Evolutionary conservation across 2,888 invertebrate species (phyloP), one percentile per base, ranked within the genome.

Genomic region (Vanessa cardui): DNA sequence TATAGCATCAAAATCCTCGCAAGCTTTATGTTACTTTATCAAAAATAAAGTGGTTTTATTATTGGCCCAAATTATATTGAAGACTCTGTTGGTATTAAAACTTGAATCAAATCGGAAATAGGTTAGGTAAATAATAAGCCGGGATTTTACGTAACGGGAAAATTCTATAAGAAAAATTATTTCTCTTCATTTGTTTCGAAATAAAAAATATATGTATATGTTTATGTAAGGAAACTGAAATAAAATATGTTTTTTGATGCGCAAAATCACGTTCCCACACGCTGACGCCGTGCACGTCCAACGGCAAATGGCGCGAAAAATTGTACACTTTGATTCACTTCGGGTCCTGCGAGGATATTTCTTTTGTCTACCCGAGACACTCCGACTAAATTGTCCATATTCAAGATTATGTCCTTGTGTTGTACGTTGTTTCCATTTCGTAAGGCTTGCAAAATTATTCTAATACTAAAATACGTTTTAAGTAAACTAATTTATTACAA

Each of bases 251-350:
- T 58, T 52, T 66, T 62, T 47, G 54, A 61, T 18, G 62, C 39
- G 44, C 47, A 69, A 60, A 62, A 58, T 58, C 86, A 86, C 87
- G 85, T 86, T 71, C 74, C 46, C 72, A 49, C 79, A 71, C 73
- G 80, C 80, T 81, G 81, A 78, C 82, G 83, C 82, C 77, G 76
- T 78, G 76, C 81, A 80, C 85, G 83, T 83, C 81, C 80, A 76
- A 70, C 72, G 79, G 72, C 83, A 87, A 89, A 90, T 88, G 88
- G 84, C 74, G 84, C 85, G 85, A 85, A 85, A 89, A 88, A 88
- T 88, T 86, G 86, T 85, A 83, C 80, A 83, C 83, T 83, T 73
- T 71, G 73, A 77, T 78, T 78, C 78, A 70, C 74, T 75, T 68
- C 68, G 71, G 71, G 68, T 63, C 74, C 62, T 73, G 68, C 66